phyloP scores from a whole-genome alignment of 2,888 invertebrate genomes.

The Lasius fuliginosus region DNA sequence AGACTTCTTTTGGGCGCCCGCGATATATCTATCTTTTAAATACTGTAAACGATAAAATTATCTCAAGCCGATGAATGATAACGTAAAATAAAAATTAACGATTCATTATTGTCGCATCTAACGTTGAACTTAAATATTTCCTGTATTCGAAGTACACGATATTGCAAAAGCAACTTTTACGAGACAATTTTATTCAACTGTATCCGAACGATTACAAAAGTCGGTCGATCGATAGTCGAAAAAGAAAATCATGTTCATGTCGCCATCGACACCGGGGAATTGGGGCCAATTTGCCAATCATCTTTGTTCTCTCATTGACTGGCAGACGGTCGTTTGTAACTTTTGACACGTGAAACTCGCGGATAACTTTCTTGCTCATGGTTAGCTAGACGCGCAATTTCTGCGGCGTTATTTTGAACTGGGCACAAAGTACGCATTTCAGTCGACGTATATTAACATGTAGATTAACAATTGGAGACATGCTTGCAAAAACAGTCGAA shows the following conservation, averaged over 20 bases:
- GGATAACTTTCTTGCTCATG: conserved; percentile 32
- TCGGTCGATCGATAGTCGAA: conserved; percentile 8
- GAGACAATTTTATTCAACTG: background rate
- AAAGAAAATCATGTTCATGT: conserved; percentile 28
- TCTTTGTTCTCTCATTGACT: conserved; percentile 27
- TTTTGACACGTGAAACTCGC: conserved; percentile 37
- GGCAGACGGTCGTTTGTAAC: conserved; percentile 46
- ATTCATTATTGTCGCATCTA: background rate
- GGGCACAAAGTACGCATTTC: conserved; percentile 1
- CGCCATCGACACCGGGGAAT: conserved; percentile 23
- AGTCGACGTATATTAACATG: background rate
- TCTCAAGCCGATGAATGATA: background rate
- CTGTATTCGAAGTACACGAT: background rate
- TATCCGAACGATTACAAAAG: background rate
- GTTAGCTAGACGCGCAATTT: conserved; percentile 1
- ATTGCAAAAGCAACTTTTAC: conserved; percentile 3
- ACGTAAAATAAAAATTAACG: conserved; percentile 21
- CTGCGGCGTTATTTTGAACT: background rate
- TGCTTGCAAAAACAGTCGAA: background rate
- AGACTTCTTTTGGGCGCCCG: background rate
- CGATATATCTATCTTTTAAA: background rate
- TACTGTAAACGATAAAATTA: background rate
- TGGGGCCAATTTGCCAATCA: conserved; percentile 54
- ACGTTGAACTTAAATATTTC: conserved; percentile 5
- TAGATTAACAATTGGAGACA: background rate